Evolutionary conservation across 2,888 invertebrate genomes (phyloP), one percentile per base, ranked within the genome.

Genomic region (Xanthorhoe spadicearia): DNA sequence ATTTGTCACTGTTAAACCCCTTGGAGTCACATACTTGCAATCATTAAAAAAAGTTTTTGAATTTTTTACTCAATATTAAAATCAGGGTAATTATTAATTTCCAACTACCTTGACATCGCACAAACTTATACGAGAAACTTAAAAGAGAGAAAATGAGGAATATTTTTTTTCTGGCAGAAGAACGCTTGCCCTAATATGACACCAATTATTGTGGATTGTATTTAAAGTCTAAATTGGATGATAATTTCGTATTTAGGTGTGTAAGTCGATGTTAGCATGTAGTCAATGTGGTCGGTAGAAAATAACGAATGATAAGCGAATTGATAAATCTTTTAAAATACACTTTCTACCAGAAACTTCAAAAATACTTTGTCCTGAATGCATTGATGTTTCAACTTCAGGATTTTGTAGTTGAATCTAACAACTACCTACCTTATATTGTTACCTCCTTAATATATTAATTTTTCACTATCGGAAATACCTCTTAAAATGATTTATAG

Each of bases 251-350:
- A 79, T 80, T 74, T 76, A 87, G 87, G 79, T 55, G 58, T 89
- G 58, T 89, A 83, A 84, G 74, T 90, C 74, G 89, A 81, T 92
- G 92, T 92, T 92, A 90, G 91, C 75, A 74, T 76, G 80, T 91
- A 92, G 91, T 84, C 73, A 80, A 83, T 81, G 85, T 89, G 92
- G 90, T 92, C 91, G 90, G 90, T 91, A 90, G 89, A 87, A 78
- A 77, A 78, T 80, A 74, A 63, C 70, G 73, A 74, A 64, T 49
- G 60, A 61, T 70, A 75, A 68, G 66, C 50, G 61, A 54, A 66
- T 52, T 63, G 64, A 58, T 48, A 50, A 62, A 69, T 69, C 72
- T 77, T 75, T 76, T 69, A 66, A 70, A 70, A 63, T 49, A 17
- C 13, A 35, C 49, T 17, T 52, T 6, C 10, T 15, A 6, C 18